Evolutionary conservation across 2,113 vertebrate genomes (phyloP).

Genomic region (Embiotoca jacksoni): DNA sequence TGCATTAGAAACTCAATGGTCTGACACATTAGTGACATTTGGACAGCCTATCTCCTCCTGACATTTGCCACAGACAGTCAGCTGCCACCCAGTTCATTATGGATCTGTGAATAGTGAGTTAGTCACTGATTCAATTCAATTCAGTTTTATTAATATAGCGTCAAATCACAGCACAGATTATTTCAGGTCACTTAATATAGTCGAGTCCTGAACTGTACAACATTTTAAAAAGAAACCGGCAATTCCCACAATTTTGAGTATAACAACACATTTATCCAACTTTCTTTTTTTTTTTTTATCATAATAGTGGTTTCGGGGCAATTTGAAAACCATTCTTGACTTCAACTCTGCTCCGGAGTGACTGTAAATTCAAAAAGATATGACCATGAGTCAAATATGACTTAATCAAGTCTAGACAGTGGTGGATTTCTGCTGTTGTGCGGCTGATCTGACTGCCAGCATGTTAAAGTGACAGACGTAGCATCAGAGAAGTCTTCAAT

Average conservation of each 20-base stretch:
- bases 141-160: too few species aligned
- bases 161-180: too few species aligned
- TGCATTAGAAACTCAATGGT: conserved; percentile 22
- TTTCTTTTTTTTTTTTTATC: background rate
- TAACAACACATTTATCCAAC: conserved; percentile 9
- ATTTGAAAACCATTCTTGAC: background rate
- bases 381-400: conserved; percentile 22
- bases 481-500: conserved; percentile 30
- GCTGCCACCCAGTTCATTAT: conserved; percentile 25
- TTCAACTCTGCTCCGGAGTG: background rate
- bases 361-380: conserved; percentile 33
- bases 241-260: background rate
- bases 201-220: too few species aligned
- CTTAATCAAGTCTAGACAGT: conserved; percentile 42
- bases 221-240: too few species aligned
- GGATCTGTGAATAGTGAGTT: conserved; percentile 48
- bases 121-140: conserved; percentile 28
- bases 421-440: background rate
- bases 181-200: too few species aligned
- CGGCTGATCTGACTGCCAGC: conserved; percentile 38
- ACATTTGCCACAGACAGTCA: conserved; percentile 59
- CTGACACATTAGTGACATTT: conserved; percentile 60
- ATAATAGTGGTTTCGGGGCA: background rate
- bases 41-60: conserved; percentile 52
- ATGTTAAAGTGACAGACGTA: conserved; percentile 48